A percentile compares a stretch with the other conserved stretches of the same genome.
phyloP scores from a whole-genome alignment of 1,140 invertebrate genomes.

The Drosophila pectinifera region DNA sequence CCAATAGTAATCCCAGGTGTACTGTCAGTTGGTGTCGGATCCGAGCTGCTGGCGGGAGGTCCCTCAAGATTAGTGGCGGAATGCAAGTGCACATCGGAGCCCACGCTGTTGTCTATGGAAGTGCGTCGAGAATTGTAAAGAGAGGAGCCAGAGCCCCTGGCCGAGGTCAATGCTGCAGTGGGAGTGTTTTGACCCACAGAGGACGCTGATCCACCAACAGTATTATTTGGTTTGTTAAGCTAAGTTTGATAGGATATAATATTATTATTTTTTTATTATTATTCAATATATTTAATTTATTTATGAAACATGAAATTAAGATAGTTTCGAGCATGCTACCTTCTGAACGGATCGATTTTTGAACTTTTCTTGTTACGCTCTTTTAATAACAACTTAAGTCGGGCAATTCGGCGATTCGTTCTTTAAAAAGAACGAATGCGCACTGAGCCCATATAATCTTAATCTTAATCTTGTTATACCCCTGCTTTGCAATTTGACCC shows the following conservation, averaged over 20 bases:
- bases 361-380: too few species aligned
- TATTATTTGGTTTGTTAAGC: conserved; percentile 53
- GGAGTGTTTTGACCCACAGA: conserved; percentile 74
- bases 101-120: conserved; percentile 78
- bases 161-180: conserved; percentile 64
- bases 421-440: too few species aligned
- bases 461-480: too few species aligned
- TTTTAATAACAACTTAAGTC: too few species aligned
- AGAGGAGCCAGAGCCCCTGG: conserved; percentile 79
- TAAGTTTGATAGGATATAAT: conserved; percentile 13
- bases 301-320: too few species aligned
- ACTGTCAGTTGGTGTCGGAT: conserved; percentile 55
- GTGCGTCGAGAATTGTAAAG: conserved; percentile 82
- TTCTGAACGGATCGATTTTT: too few species aligned
- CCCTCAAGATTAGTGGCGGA: conserved; percentile 61
- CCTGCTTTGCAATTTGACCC: too few species aligned
- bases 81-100: conserved; percentile 71
- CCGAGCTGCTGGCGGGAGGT: conserved; percentile 18
- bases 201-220: conserved; percentile 30
- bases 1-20: conserved; percentile 13
- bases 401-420: too few species aligned
- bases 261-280: background rate
- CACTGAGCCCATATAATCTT: too few species aligned
- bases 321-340: too few species aligned
- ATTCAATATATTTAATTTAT: background rate